Evolutionary conservation across 2,888 invertebrate genomes (phyloP).

Genomic region (Dione juno): DNA sequence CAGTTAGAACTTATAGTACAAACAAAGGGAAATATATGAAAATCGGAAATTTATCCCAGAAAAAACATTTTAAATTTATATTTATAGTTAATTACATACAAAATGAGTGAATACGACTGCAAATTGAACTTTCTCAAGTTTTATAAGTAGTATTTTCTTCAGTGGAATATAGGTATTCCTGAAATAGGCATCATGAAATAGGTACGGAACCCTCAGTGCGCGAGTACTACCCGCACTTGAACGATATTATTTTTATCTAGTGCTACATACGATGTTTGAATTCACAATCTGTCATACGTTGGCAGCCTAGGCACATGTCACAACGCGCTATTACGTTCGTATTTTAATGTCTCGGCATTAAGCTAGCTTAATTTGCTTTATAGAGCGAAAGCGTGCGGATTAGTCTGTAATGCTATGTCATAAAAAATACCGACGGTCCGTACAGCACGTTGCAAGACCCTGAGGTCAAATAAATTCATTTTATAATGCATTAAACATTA

Average conservation of each 20-base stretch:
- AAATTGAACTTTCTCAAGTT: too few relatives aligned
- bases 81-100: too few relatives aligned
- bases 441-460: conserved; percentile 5
- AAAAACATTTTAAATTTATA: too few relatives aligned
- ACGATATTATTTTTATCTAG: background rate
- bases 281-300: background rate
- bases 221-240: too few relatives aligned
- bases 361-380: conserved; percentile 41
- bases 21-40: too few relatives aligned
- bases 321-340: background rate
- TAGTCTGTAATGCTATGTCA: conserved; percentile 30
- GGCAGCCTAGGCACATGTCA: conserved; percentile 1
- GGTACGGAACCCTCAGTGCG: too few relatives aligned
- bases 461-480: conserved; percentile 20
- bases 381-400: conserved; percentile 33
- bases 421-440: conserved; percentile 23
- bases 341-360: conserved; percentile 27
- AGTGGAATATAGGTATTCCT: too few relatives aligned
- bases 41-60: too few relatives aligned
- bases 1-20: too few relatives aligned
- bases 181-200: too few relatives aligned
- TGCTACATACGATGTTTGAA: background rate
- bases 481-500: conserved; percentile 11
- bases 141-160: too few relatives aligned
- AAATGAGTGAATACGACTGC: too few relatives aligned